These are phyloP conservation scores for Oryctolagus cuniculus DNA, from an alignment of 2,113 vertebrate genomes.

Conservation along the genomic window mOryCun1.1 NC_091436.1:44484501-44485000, in stretches of 20 bases:
- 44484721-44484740: neutral
- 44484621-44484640: neutral
- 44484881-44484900: neutral
- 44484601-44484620: neutral
- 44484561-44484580: neutral
- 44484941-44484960: neutral
- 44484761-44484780: neutral
- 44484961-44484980: neutral
- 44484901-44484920: neutral
- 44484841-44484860: neutral
- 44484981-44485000: neutral
- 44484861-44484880: neutral
- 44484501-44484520: neutral
- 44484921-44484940: neutral
- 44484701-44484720: neutral
- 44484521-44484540: slow-evolving; percentile 36
- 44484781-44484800: neutral
- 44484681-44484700: neutral
- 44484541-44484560: neutral
- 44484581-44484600: neutral
- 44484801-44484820: neutral
- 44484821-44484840: neutral
- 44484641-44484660: neutral
- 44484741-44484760: neutral
- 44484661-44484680: neutral